Base-by-base conservation (phyloP, 1,140 invertebrate genomes). In the Macrotrachela quadricornifera region DNA sequence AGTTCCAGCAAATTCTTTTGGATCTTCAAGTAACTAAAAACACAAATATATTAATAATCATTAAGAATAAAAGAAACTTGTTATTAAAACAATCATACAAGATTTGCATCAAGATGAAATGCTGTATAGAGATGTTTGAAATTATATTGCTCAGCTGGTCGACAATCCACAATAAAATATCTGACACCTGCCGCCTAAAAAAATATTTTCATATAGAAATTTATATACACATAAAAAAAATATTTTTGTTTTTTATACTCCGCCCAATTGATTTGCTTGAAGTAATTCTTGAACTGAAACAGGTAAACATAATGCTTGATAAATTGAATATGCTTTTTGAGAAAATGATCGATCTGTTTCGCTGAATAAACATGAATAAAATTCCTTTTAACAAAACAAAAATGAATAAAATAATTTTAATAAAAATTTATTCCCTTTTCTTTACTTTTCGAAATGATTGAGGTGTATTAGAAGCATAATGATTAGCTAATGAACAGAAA, bases 161-260 rank as follows among this genome's bases (percentile, higher is more conserved):
- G 75, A 69, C 88, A 95, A 68, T 97, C 92, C 8, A 97, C 87
- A 18, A 96, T 75, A 72, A 97, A 96, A 70, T 94, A 97, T 60
- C 82, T 52, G 1, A 69, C 64, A 21, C 61, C 54, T 30, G 67
- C 21, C 8, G 78, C 70, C 67, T 63, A 63, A 75, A 71, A 0
- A 71, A 61, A n/a, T n/a, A n/a, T n/a, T n/a, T n/a, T n/a, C n/a
- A n/a, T n/a, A n/a, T n/a, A n/a, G 61, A 73, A 68, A 62, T 78
- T 76, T 18, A 70, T 70, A n/a, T 45, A 10, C 38, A 6, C n/a
- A n/a, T n/a, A n/a, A n/a, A n/a, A n/a, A n/a, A n/a, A n/a, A n/a
- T n/a, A 44, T 12, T 3, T 1, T 4, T 17, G 2, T 38, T 42
- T 41, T 8, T 11, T 10, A 8, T 17, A 46, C 30, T 41, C 51